Base-by-base conservation (phyloP, 2,113 vertebrate species). In the Bombycilla garrulus region DNA sequence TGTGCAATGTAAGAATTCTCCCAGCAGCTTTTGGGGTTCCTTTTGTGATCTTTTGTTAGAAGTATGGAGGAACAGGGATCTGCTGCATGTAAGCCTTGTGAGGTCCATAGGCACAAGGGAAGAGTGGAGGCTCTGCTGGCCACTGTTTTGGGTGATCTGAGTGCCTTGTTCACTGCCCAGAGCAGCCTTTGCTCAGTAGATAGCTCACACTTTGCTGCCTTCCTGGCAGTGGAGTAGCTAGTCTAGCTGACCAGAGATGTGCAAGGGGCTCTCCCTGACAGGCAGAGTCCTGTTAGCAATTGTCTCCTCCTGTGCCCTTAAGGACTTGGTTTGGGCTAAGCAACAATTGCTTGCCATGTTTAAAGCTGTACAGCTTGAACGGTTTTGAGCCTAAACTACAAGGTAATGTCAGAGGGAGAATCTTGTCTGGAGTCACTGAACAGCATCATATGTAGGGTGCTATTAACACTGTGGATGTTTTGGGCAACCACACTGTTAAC, bases 1-100 rank as follows among this genome's bases (percentile, higher is more conserved):
- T 99, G 99, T 99, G 99, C 97, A 99, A 99, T 70, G 99, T 99
- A 98, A 98, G 98, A 92, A 81, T 20, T 48, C 23, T 83, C 31
- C 64, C 72, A 51, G 79, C 57, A 90, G 9, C 56, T 89, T 62
- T 16, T 17, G 33, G 71, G 44, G 51, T 61, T 79, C 61, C 36
- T 82, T 83, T 64, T 9, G 11, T 53, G 61, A 29, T 20, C 15
- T 58, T 79, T 62, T 87, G 24, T 83, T 66, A 47, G 28, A 36
- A 76, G 11, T 14, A 6, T 4, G 2, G 80, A 51, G 83, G 62
- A 88, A 29, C 38, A 53, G 78, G 47, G 66, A 11, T 83, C 67
- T 91, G 35, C 53, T 86, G 42, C 0, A 0, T 60, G 23, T 47
- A n/a, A 74, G 35, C 64, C 53, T 62, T 56, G 57, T 1, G 12